Evolutionary conservation across 2,797 vertebrate genomes (phyloP), one percentile per base, ranked within the genome.

Genomic region (Hydrophis major): DNA sequence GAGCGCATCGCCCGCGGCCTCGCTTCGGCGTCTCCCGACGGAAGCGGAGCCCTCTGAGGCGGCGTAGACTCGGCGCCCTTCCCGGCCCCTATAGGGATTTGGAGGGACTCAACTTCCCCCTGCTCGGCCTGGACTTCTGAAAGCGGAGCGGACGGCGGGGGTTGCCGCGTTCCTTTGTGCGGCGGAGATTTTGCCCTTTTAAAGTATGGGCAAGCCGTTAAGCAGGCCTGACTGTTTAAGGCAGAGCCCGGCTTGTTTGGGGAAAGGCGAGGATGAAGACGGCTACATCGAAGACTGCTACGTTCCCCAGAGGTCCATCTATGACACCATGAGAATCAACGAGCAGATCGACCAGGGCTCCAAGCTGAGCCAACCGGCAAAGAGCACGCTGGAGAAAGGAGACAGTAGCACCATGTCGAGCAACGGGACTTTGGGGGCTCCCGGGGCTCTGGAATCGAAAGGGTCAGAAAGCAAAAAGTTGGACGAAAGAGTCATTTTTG

Each of bases 251-350:
- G 98, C 98, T 89, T 99, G 99, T 96, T 98, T 99, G 94, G 99
- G 99, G 78, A 99, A 99, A 96, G 98, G 98, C 0, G 99, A 99
- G 37, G 99, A 99, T 88, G 99, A 99, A 88, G 99, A 99, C 93
- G 99, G 99, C 0, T 99, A 99, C 96, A 99, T 99, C 91, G 99
- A 99, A 96, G 99, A 99, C 95, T 99, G 99, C 96, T 99, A 99
- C 86, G 99, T 99, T 93, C 99, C 99, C 27, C 99, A 99, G 97
- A 97, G 99, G 66, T 99, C 99, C 42, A 99, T 99, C 88, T 99
- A 99, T 28, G 99, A 99, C 95, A 99, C 99, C 0, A 99, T 99
- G 99, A 98, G 99, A 89, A 99, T 99, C 95, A 99, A 99, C 74
- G 99, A 99, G 96, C 99, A 99, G 96, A 99, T 99, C 92, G 99